Percentiles rank a stretch among this genome's conserved stretches.
Evolutionary conservation across 2,888 invertebrate genomes (phyloP).

Genomic region (Teleiodes luculella): DNA sequence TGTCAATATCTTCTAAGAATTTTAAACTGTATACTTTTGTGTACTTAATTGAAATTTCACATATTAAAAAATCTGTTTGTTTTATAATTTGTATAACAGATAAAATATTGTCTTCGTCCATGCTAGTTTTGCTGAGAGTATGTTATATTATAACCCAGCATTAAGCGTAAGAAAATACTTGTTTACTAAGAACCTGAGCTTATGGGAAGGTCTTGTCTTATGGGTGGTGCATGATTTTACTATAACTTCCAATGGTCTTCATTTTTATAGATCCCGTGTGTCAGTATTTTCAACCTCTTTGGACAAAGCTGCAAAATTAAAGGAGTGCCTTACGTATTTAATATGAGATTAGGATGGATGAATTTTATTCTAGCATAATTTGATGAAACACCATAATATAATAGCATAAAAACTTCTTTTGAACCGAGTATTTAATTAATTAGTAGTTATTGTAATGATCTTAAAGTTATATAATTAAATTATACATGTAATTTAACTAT

Average conservation of each 20-base stretch:
- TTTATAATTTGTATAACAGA: neutral
- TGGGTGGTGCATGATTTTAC: constrained; percentile 47
- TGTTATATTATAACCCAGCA: neutral
- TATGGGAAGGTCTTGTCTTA: constrained; percentile 24
- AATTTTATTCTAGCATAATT: constrained; percentile 78
- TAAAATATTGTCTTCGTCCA: constrained; percentile 2
- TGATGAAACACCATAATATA: constrained; percentile 75
- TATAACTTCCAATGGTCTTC: constrained; percentile 72
- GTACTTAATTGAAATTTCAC: no score
- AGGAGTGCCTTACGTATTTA: constrained; percentile 79
- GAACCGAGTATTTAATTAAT: constrained; percentile 62
- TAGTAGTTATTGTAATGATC: constrained; percentile 60
- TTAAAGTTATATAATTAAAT: constrained; percentile 54
- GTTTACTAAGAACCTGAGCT: constrained; percentile 12
- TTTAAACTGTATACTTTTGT: no score
- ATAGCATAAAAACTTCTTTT: constrained; percentile 68
- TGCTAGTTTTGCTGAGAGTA: neutral
- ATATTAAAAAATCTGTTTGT: neutral
- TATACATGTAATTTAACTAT: constrained; percentile 40
- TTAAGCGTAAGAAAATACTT: constrained; percentile 2
- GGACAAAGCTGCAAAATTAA: constrained; percentile 73
- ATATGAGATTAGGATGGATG: constrained; percentile 74
- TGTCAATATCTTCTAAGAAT: no score
- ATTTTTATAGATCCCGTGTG: constrained; percentile 55
- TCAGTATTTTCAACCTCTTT: constrained; percentile 65